Conservation (phyloP, 2,113 vertebrate species). For the Passer montanus region DNA sequence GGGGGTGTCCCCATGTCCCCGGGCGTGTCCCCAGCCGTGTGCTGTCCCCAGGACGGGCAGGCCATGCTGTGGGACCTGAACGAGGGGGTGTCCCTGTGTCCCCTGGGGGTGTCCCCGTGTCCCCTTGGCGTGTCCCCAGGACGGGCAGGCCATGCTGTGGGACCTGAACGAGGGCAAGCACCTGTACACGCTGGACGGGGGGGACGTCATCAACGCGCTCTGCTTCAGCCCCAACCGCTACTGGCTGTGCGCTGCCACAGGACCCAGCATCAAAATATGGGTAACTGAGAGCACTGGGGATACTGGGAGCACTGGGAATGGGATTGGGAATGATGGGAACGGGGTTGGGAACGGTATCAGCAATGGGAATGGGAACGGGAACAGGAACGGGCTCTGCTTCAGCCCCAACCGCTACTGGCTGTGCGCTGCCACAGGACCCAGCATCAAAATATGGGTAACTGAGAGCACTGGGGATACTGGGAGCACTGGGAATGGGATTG, state of each 20-base stretch:
- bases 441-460: too few species aligned
- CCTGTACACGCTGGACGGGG: constrained; percentile 92
- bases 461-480: too few species aligned
- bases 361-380: too few species aligned
- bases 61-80: constrained; percentile 98
- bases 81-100: constrained; percentile 53
- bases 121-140: constrained; percentile 71
- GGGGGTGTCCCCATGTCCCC: too few species aligned
- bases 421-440: too few species aligned
- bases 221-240: constrained; percentile 99
- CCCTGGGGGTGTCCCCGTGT: not conserved
- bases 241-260: constrained; percentile 97
- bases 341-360: too few species aligned
- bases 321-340: too few species aligned
- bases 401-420: too few species aligned
- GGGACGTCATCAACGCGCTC: constrained; percentile 91
- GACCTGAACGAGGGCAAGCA: constrained; percentile 98
- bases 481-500: too few species aligned
- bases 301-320: too few species aligned
- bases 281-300: not conserved
- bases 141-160: constrained; percentile 97
- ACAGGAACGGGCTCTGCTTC: too few species aligned
- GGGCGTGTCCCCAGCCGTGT: too few species aligned
- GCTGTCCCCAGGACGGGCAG: constrained; percentile 84
- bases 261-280: constrained; percentile 99